Conservation (phyloP, 1,140 invertebrate genomes). For the Calephelis nemesis region DNA sequence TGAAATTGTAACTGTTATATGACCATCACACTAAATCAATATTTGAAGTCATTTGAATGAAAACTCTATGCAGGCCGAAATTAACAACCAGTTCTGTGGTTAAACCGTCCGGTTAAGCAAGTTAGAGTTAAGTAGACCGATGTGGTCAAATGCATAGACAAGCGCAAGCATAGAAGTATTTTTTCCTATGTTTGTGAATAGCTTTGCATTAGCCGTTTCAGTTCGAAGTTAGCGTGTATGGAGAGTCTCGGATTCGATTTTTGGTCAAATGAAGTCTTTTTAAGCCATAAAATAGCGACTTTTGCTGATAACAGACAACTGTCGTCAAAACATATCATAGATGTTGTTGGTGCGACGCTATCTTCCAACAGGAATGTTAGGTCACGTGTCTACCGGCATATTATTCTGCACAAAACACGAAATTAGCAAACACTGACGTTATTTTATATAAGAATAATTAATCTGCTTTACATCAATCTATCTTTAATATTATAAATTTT, state of each 20-base stretch:
- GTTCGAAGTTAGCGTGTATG: too few relatives aligned
- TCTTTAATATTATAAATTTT: too few relatives aligned
- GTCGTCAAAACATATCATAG: too few relatives aligned
- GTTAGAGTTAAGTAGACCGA: conserved; percentile 51
- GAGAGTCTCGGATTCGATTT: background rate
- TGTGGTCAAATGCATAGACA: conserved; percentile 40
- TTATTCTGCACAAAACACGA: too few relatives aligned
- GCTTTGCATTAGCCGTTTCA: background rate
- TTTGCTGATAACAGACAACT: too few relatives aligned
- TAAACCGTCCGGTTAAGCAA: conserved; percentile 31
- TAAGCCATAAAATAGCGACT: too few relatives aligned
- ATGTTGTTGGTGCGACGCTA: too few relatives aligned
- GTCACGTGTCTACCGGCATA: too few relatives aligned
- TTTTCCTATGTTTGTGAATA: background rate
- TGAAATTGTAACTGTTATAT: conserved; percentile 6
- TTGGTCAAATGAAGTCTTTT: background rate
- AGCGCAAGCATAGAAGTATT: conserved; percentile 34
- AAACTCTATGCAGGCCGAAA: conserved; percentile 41
- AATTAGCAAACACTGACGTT: too few relatives aligned
- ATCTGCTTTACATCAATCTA: too few relatives aligned
- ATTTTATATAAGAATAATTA: too few relatives aligned
- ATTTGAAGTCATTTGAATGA: conserved; percentile 49
- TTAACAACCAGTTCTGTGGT: conserved; percentile 53
- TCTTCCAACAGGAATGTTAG: too few relatives aligned
- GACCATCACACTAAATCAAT: background rate